Conservation (phyloP, 2,113 vertebrate genomes). For the Pteruthius melanotis region DNA sequence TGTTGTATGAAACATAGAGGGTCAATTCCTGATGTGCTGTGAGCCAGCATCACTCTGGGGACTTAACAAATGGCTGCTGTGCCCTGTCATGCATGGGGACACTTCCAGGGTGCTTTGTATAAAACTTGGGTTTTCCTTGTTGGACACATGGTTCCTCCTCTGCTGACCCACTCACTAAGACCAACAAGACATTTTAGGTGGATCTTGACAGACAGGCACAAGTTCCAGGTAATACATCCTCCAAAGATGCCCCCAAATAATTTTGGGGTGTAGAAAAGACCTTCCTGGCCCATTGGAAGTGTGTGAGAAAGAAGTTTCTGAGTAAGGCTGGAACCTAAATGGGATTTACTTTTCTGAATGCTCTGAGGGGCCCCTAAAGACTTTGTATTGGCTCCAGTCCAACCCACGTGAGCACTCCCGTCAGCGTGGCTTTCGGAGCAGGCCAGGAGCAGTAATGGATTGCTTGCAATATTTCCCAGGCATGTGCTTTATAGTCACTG, state of each 20-base stretch:
- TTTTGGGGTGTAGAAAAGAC: not conserved
- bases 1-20: not conserved
- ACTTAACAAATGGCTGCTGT: not conserved
- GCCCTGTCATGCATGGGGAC: not conserved
- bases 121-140: not conserved
- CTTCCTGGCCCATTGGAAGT: not conserved
- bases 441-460: not conserved
- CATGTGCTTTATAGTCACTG: conserved; percentile 19
- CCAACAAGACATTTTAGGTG: not conserved
- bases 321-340: not conserved
- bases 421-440: not conserved
- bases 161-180: not conserved
- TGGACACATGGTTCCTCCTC: not conserved
- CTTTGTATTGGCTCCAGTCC: not conserved
- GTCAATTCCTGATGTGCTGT: not conserved
- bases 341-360: conserved; percentile 1
- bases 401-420: not conserved
- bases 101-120: not conserved
- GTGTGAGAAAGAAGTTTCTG: not conserved
- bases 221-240: accelerated
- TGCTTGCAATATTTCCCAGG: conserved; percentile 41
- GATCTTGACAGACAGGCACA: accelerated
- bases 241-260: too few species aligned
- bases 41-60: not conserved
- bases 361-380: not conserved